These are phyloP conservation scores for Rutpela maculata DNA, from an alignment of 2,888 invertebrate species.

Conservation along the genomic window DNA sequence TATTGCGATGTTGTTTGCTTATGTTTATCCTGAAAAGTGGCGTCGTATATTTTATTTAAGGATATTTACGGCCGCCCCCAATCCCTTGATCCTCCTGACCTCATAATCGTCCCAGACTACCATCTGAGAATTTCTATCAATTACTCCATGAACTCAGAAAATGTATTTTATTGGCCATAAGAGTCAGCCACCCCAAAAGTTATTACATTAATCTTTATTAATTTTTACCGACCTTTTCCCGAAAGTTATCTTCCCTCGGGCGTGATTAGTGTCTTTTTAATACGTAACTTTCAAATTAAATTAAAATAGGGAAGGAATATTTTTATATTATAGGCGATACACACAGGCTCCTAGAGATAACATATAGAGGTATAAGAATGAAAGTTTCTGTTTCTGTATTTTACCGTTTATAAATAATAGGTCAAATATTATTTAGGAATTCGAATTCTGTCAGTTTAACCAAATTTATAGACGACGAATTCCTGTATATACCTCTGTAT, in stretches of 20 bases:
- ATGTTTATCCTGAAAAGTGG: constrained; percentile 38
- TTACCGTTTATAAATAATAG: no score
- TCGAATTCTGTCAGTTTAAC: no score
- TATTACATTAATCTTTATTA: constrained; percentile 34
- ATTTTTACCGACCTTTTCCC: constrained; percentile 24
- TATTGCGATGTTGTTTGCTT: constrained; percentile 28
- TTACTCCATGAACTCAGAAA: constrained; percentile 24
- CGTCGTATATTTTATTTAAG: constrained; percentile 38
- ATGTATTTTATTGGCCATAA: constrained; percentile 32
- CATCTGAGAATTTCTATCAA: constrained; percentile 38
- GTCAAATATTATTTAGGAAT: no score
- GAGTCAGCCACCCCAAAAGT: constrained; percentile 17
- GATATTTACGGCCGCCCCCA: constrained; percentile 39
- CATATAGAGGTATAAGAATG: no score
- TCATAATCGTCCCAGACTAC: constrained; percentile 30
- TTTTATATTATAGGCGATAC: background rate
- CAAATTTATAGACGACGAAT: no score
- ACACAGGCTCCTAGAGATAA: no score
- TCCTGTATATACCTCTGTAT: no score
- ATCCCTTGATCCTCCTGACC: constrained; percentile 31
- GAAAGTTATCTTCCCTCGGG: constrained; percentile 13
- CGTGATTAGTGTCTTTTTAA: constrained; percentile 17
- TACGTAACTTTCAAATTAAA: constrained; percentile 19
- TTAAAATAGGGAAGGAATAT: background rate
- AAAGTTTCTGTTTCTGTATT: no score